phyloP scores from a whole-genome alignment of 2,888 invertebrate genomes.

The Scrobipalpa costella region DNA sequence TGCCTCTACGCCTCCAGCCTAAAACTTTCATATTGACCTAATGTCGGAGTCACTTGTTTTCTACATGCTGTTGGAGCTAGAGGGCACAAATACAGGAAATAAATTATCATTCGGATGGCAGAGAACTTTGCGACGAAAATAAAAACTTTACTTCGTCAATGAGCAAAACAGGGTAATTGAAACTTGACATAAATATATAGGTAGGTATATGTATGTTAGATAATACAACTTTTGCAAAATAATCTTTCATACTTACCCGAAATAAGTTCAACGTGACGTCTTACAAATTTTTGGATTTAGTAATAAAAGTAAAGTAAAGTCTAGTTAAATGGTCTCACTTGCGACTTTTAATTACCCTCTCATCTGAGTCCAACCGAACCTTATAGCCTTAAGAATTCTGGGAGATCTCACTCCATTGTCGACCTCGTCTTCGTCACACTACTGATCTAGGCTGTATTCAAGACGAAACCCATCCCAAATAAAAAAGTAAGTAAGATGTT shows the following conservation, averaged over 20 bases:
- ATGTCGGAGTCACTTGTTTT: slow-evolving; percentile 18
- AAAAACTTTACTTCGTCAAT: background rate
- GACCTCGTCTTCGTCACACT: background rate
- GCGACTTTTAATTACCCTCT: no score
- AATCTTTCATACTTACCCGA: no score
- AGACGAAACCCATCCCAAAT: no score
- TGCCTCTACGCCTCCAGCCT: background rate
- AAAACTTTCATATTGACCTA: slow-evolving; percentile 29
- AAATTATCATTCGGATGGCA: slow-evolving; percentile 12
- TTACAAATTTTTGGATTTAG: no score
- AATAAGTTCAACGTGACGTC: no score
- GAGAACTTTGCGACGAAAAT: background rate
- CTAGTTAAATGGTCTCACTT: no score
- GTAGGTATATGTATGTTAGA: background rate
- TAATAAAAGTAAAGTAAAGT: no score
- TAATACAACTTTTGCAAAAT: background rate
- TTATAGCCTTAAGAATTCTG: no score
- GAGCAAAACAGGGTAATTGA: background rate
- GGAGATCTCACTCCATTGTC: no score
- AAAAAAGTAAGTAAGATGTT: no score
- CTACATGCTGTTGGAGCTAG: slow-evolving; percentile 7
- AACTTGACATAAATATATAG: background rate
- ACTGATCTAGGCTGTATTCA: background rate
- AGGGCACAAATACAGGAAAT: slow-evolving; percentile 13
- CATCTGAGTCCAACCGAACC: no score